These are phyloP conservation scores for Dioctria rufipes DNA, from an alignment of 2,888 invertebrate genomes.

Conservation along the genomic window DNA sequence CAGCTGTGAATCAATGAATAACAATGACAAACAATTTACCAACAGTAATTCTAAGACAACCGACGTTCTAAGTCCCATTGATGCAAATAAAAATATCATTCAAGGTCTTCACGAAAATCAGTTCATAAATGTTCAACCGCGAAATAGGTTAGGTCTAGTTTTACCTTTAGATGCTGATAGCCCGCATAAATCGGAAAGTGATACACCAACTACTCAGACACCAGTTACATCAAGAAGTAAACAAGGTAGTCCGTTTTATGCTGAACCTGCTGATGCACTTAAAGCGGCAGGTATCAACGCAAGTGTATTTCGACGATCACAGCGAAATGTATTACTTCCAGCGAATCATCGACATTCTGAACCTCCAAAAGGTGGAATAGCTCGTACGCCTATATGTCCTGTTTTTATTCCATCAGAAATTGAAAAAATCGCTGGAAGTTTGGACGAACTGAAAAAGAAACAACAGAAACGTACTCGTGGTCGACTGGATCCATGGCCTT, in stretches of 20 bases:
- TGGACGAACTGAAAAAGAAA: conserved; percentile 72
- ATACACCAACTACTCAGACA: conserved; percentile 68
- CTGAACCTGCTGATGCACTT: conserved; percentile 90
- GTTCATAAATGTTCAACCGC: conserved; percentile 61
- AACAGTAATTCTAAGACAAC: conserved; percentile 54
- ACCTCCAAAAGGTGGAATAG: conserved; percentile 72
- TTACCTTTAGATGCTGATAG: conserved; percentile 66
- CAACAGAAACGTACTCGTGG: conserved; percentile 69
- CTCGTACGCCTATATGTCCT: conserved; percentile 70
- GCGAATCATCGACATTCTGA: conserved; percentile 77
- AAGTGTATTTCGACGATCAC: conserved; percentile 68
- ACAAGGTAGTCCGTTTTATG: conserved; percentile 89
- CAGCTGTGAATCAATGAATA: conserved; percentile 10
- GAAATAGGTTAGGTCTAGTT: conserved; percentile 67
- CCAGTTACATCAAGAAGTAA: conserved; percentile 72
- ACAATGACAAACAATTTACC: conserved; percentile 37
- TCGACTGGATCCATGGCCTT: conserved; percentile 80
- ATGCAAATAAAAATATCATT: conserved; percentile 64
- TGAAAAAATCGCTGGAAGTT: conserved; percentile 70
- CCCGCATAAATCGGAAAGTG: conserved; percentile 64
- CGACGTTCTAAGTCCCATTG: conserved; percentile 55
- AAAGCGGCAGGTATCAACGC: conserved; percentile 71
- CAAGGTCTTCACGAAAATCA: conserved; percentile 43
- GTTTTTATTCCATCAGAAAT: conserved; percentile 76
- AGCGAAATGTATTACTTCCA: conserved; percentile 67